Percentiles rank a stretch among this genome's conserved stretches.
phyloP scores from a whole-genome alignment of 2,113 vertebrate species.

The Galemys pyrenaicus region DNA sequence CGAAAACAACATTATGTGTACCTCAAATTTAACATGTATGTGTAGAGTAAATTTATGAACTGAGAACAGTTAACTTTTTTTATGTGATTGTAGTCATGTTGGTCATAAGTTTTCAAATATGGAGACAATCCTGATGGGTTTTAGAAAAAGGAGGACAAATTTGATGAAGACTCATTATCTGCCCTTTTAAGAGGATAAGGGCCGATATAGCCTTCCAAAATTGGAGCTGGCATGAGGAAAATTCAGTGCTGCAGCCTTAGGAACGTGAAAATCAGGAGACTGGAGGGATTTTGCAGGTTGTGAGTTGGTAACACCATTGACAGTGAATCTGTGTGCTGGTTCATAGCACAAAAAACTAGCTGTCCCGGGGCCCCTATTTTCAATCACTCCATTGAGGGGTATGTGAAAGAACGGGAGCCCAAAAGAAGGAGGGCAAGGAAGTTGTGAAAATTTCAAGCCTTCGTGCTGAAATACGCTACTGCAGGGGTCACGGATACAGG shows the following conservation, averaged over 20 bases:
- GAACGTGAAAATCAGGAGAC: not conserved
- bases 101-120: not conserved
- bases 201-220: constrained; percentile 35
- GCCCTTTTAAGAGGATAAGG: not conserved
- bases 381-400: not conserved
- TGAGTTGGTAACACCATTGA: not conserved
- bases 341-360: not conserved
- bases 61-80: not conserved
- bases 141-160: constrained; percentile 20
- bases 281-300: not conserved
- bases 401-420: not conserved
- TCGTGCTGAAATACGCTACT: not conserved
- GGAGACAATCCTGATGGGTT: not conserved
- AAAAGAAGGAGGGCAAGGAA: not conserved
- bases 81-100: not conserved
- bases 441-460: not conserved
- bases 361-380: not conserved
- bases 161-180: not conserved
- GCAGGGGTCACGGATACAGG: not conserved
- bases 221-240: constrained; percentile 44
- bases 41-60: not conserved
- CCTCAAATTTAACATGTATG: not conserved
- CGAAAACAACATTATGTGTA: not conserved
- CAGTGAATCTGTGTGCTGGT: not conserved
- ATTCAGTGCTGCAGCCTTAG: not conserved